Base-by-base conservation (phyloP, 2,888 invertebrate species). In the Dryomyza anilis region DNA sequence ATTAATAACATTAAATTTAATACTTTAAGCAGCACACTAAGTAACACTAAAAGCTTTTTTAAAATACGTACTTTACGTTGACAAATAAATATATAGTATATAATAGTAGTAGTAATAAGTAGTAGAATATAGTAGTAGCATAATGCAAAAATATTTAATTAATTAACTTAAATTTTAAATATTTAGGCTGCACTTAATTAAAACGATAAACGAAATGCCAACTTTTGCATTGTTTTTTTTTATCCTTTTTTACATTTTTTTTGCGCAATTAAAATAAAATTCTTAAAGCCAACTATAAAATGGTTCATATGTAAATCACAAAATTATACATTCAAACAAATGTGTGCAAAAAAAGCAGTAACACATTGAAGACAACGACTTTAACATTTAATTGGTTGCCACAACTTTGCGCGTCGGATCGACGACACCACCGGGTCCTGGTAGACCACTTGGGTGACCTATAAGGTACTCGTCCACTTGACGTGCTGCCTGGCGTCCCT, bases 401-500 rank as follows among this genome's bases (percentile, higher is more conserved):
- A 76, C 77, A 63, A 63, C 72, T 68, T 72, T 75, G 70, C 73
- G 73, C 21, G 76, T 70, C 61, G 74, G 72, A 74, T 82, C 81
- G 69, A 94, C 87, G 66, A 98, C 91, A 16, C 98, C 98, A 30
- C 98, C 98, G 2, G 94, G 91, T 21, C 95, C 96, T 4, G 98
- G 96, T 63, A 99, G 86, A 6, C 89, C 88, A 5, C 96, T 94
- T 33, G 85, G 85, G 59, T 76, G 73, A n/a, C 88, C 89, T 76
- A 89, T 89, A 16, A 99, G 88, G 83, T 89, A 92, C 61, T 90
- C 86, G 82, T 99, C 99, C 2, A 98, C 91, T 73, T 95, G 93
- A 48, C 96, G 86, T 14, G 99, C 99, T 8, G 97, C 98, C 84
- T 96, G 98, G n/a, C 99, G 88, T 2, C 99, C 99, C 83, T 99